Evolutionary conservation across 2,888 invertebrate genomes (phyloP), one percentile per base, ranked within the genome.

Genomic region (Sarcophaga rosellei): DNA sequence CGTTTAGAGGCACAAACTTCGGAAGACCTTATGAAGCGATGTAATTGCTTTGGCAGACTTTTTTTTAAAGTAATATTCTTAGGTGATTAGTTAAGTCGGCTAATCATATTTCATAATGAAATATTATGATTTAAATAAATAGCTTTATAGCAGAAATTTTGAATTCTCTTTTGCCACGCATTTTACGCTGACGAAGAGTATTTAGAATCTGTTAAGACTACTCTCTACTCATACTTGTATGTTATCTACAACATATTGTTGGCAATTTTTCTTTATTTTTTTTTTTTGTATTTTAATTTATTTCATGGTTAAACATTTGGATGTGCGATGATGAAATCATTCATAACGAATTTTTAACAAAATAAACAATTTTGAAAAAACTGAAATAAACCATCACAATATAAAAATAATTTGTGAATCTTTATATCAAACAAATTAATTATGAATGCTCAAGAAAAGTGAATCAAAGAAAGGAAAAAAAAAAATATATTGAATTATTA

Each of bases 281-380:
- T 53, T 15, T 57, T 25, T 65, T 53, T 25, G 12, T 10, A 35
- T 35, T 35, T 53, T 53, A 53, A 53, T 53, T 53, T 53, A 12
- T 15, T 53, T 12, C 15, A 15, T 53, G 17, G 17, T 1, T 53
- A 53, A 15, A 53, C 12, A 53, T 53, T 53, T 35, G 21, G 47
- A 23, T 80, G 6, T 53, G 3, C 65, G 70, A 79, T 79, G 63
- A 65, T 72, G 70, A 53, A 70, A 72, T 79, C 72, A 63, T 72
- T 44, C 57, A 65, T 57, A 59, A 45, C n/a, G 35, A 53, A 65
- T 57, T 35, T 25, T 72, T 44, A 72, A 62, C 20, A 63, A 72
- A 17, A 76, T 76, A 74, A 17, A 66, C 57, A 57, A 21, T 53
- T 23, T 23, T 17, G 21, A 12, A 47, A n/a, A 17, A 23, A 20